phyloP scores from a whole-genome alignment of 2,888 invertebrate genomes.

The Acleris holmiana region DNA sequence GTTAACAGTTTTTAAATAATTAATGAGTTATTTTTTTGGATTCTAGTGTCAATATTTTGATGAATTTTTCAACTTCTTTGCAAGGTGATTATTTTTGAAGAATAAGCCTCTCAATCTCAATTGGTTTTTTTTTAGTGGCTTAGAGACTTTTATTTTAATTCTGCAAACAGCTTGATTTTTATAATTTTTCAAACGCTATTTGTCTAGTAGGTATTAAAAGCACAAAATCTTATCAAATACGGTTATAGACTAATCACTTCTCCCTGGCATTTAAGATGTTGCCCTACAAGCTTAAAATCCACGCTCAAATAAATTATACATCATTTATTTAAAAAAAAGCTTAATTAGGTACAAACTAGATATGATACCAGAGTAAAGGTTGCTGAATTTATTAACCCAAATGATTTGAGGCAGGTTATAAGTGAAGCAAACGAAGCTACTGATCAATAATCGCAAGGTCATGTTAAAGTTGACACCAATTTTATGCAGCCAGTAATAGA shows the following conservation, averaged over 20 bases:
- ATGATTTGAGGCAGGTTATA: slow-evolving; percentile 22
- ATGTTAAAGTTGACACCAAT: slow-evolving; percentile 13
- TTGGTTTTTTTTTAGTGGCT: too few species aligned
- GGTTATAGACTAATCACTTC: too few species aligned
- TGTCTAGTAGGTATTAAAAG: too few species aligned
- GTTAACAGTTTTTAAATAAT: not conserved
- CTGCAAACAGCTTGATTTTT: too few species aligned
- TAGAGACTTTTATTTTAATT: too few species aligned
- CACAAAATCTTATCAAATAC: not conserved
- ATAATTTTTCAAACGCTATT: too few species aligned
- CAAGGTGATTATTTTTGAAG: too few species aligned
- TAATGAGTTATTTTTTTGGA: not conserved
- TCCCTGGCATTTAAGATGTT: too few species aligned
- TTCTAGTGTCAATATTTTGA: not conserved
- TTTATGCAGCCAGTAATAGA: slow-evolving; percentile 6
- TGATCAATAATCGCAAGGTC: slow-evolving; percentile 13
- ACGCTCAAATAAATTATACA: slow-evolving; percentile 12
- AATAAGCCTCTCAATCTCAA: too few species aligned
- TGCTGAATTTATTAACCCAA: slow-evolving; percentile 23
- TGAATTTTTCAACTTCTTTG: too few species aligned
- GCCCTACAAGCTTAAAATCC: not conserved
- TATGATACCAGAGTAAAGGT: slow-evolving; percentile 23
- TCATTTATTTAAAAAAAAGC: slow-evolving; percentile 5
- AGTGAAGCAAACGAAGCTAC: slow-evolving; percentile 19
- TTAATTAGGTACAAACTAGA: slow-evolving; percentile 13